Conservation (phyloP, 2,888 invertebrate genomes). For the Noctua pronuba region DNA sequence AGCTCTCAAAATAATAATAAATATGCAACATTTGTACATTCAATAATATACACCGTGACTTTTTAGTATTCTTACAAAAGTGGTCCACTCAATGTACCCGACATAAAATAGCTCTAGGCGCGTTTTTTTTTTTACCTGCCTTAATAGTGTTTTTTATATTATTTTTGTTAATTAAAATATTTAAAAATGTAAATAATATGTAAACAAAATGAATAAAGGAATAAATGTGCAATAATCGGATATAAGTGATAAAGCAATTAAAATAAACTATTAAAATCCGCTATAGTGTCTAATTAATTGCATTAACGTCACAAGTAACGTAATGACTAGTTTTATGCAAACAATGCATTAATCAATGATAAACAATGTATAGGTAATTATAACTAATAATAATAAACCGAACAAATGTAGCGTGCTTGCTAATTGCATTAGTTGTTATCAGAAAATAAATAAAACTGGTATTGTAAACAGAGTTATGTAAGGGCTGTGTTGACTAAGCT, state of each 20-base stretch:
- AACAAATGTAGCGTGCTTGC: slow-evolving; percentile 50
- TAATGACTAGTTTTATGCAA: slow-evolving; percentile 28
- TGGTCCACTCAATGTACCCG: no score
- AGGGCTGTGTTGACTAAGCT: slow-evolving; percentile 12
- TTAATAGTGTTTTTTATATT: no score
- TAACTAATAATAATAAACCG: slow-evolving; percentile 21
- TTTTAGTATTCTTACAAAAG: no score
- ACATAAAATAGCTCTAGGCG: no score
- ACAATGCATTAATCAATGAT: slow-evolving; percentile 53
- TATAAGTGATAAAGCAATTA: slow-evolving; percentile 11
- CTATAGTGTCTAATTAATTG: slow-evolving; percentile 17
- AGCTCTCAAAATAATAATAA: no score
- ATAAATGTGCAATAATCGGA: neutral
- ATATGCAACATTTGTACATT: no score
- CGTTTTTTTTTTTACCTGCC: no score
- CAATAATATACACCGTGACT: no score
- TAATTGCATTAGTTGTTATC: slow-evolving; percentile 45
- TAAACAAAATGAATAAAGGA: no score
- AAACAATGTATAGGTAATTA: slow-evolving; percentile 29
- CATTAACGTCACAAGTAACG: neutral
- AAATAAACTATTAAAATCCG: slow-evolving; percentile 11
- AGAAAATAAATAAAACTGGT: slow-evolving; percentile 23
- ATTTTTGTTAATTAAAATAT: no score
- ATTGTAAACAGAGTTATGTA: slow-evolving; percentile 7
- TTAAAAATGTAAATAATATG: no score